phyloP scores from a whole-genome alignment of 2,113 vertebrate species.

The Burhinus oedicnemus region DNA sequence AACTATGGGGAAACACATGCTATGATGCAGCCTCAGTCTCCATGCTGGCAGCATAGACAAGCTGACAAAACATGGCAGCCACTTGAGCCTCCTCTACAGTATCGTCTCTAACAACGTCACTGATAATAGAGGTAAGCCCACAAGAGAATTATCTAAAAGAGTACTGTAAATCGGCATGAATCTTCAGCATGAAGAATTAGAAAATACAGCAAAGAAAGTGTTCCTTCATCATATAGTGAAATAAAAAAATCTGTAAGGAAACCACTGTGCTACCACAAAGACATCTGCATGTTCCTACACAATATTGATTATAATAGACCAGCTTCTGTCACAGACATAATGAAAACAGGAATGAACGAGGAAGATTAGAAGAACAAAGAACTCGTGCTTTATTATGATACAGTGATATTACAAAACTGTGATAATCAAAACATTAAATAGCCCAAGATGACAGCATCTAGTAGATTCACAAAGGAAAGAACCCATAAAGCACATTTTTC shows the following conservation, averaged over 20 bases:
- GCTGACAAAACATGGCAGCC: neutral
- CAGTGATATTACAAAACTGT: neutral
- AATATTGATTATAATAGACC: neutral
- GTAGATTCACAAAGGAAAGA: neutral
- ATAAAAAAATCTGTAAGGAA: neutral
- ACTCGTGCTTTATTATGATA: neutral
- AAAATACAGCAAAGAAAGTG: neutral
- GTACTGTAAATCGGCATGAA: neutral
- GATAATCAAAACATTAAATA: neutral
- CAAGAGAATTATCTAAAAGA: neutral
- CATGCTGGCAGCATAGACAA: neutral
- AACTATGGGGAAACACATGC: fast-evolving
- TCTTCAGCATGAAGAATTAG: neutral
- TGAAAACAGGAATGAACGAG: neutral
- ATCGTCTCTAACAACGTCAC: neutral
- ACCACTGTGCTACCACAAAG: neutral
- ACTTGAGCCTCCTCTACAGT: too few species aligned
- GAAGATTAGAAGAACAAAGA: neutral
- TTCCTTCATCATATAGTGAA: neutral
- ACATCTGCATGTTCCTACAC: neutral
- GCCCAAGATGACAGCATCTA: neutral
- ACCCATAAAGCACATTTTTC: fast-evolving
- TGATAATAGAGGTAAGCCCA: neutral
- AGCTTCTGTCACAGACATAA: neutral
- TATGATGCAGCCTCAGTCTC: neutral